Evolutionary conservation across 2,888 invertebrate species (phyloP), one percentile per base, ranked within the genome.

Genomic region (Thereva nobilitata): DNA sequence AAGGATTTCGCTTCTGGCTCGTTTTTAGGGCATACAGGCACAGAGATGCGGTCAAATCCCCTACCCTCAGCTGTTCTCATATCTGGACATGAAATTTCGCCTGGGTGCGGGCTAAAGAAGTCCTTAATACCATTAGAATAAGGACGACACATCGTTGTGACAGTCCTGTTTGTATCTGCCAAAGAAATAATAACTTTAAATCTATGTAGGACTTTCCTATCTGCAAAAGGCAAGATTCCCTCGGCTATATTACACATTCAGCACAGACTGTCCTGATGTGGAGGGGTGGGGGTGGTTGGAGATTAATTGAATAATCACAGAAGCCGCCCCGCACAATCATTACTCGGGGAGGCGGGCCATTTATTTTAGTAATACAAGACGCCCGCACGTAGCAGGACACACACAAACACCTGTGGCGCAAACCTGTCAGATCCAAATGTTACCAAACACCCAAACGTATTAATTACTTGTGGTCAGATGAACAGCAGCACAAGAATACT

Each of bases 341-440:
- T 37, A 59, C 23, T 23, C 23, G 23, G 23, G 23, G 23, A 23
- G 23, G 23, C 23, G 23, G 57, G 52, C 64, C 44, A 69, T 69
- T 69, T 67, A 67, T 69, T 69, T 68, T 53, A 35, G 64, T 52
- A 63, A 56, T 40, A 61, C 49, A 35, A 64, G 44, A 38, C 37
- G 53, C 64, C 64, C 53, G 57, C 49, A 57, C 59, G 69, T 47
- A 59, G 42, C 73, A 23, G 23, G 23, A 23, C 23, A 23, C 23
- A 66, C 50, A 76, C 71, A 76, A 75, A 77, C 79, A 80, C 80
- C 79, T 79, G 80, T 79, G 80, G 79, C 80, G 76, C 74, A 75
- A 67, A 74, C 71, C 71, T 75, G 74, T 76, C 76, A 74, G 66
- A 45, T 67, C 65, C 66, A 70, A 72, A 71, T 74, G 75, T 67